These are phyloP conservation scores for Loriculus beryllinus DNA, from an alignment of 2,797 vertebrate species.

Conservation along the genomic window DNA sequence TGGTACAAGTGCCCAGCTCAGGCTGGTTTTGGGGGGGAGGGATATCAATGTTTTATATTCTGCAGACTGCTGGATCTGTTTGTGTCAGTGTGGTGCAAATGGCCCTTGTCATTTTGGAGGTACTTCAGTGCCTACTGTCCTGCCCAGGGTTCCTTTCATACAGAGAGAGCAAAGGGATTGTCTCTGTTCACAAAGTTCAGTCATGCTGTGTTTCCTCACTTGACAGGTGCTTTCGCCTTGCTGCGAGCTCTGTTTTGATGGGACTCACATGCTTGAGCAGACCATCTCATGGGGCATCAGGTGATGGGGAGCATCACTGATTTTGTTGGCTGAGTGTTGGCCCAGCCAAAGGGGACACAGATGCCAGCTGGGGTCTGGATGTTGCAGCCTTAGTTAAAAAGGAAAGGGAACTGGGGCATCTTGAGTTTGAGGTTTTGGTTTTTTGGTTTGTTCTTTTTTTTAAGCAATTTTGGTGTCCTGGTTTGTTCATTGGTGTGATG, in stretches of 20 bases:
- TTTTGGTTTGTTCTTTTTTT: background rate
- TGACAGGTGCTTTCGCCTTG: background rate
- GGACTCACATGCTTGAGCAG: background rate
- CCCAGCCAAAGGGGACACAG: rapidly evolving
- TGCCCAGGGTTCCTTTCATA: background rate
- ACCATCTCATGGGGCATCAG: rapidly evolving
- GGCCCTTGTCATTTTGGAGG: background rate
- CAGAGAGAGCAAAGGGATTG: background rate
- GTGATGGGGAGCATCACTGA: background rate
- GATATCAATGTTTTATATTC: background rate
- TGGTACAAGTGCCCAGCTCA: background rate
- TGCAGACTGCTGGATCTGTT: background rate
- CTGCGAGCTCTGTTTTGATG: background rate
- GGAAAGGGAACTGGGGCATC: background rate
- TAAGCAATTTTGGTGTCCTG: background rate
- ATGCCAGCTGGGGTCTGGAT: background rate
- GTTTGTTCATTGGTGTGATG: background rate
- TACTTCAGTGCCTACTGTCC: background rate
- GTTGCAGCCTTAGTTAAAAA: background rate
- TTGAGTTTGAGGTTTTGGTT: background rate
- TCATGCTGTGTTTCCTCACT: background rate
- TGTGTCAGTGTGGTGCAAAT: background rate
- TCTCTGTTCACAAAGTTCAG: background rate
- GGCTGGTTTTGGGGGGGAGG: rapidly evolving
- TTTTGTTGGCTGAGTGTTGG: background rate